Conservation (phyloP, 30 jellyfish, hydroid and myxozoan species). For the Aurelia coerulea region DNA sequence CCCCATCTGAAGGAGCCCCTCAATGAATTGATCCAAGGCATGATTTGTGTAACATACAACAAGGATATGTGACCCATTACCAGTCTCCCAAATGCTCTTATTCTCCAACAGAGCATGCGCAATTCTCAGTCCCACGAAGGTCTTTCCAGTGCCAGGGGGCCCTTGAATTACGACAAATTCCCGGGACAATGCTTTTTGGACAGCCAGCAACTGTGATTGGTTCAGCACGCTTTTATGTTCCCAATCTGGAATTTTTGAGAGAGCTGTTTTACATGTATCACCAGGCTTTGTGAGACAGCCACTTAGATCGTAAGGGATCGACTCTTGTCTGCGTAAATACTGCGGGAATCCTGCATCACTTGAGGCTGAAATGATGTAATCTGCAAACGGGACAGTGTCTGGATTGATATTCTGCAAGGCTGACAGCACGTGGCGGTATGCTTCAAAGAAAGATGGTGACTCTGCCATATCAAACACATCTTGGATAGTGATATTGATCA, state of each 20-base stretch:
- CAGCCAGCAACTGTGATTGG: slow-evolving; percentile 50
- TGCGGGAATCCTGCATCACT: slow-evolving; percentile 28
- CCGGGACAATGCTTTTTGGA: slow-evolving; percentile 52
- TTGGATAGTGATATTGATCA: background rate
- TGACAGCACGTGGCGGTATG: slow-evolving; percentile 72
- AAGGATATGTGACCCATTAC: slow-evolving; percentile 53
- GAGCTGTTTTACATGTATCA: background rate
- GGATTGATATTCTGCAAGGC: slow-evolving; percentile 50
- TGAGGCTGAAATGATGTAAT: slow-evolving; percentile 43
- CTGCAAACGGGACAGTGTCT: slow-evolving; percentile 46
- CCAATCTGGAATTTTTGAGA: slow-evolving; percentile 2
- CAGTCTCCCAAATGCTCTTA: slow-evolving; percentile 28
- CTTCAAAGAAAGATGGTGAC: slow-evolving; percentile 77
- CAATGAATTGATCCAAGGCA: slow-evolving; percentile 88
- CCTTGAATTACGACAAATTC: slow-evolving; percentile 83
- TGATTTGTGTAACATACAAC: slow-evolving; percentile 87
- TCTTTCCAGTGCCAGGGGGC: slow-evolving; percentile 97
- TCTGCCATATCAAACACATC: slow-evolving; percentile 58
- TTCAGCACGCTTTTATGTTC: background rate
- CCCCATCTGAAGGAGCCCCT: slow-evolving; percentile 69
- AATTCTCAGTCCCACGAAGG: slow-evolving; percentile 78
- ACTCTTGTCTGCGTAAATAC: slow-evolving; percentile 9
- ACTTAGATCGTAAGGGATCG: slow-evolving; percentile 12
- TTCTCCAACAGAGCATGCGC: slow-evolving; percentile 68
- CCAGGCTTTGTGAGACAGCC: slow-evolving; percentile 21